phyloP scores from a whole-genome alignment of 2,113 vertebrate species.

The Procavia capensis region DNA sequence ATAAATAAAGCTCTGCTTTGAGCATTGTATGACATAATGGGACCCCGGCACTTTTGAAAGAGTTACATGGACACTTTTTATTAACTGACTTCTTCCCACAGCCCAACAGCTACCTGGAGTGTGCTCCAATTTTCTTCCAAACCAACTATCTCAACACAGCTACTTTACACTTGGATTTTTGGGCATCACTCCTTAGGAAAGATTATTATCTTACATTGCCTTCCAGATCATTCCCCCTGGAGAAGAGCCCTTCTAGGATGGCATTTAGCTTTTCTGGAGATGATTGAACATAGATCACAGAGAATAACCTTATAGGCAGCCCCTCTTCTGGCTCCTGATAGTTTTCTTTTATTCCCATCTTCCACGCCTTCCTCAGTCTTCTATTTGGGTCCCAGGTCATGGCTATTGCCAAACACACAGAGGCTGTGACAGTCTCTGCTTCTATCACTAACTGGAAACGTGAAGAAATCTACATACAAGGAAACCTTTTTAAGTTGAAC shows the following conservation, averaged over 20 bases:
- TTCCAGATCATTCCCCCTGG: background rate
- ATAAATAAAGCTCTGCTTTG: background rate
- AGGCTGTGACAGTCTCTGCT: background rate
- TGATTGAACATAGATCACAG: background rate
- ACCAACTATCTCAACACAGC: background rate
- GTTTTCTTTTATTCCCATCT: background rate
- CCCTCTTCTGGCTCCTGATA: background rate
- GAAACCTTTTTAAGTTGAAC: conserved; percentile 70
- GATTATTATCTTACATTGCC: background rate
- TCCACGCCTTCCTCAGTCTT: background rate
- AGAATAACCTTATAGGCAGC: accelerated
- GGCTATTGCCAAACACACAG: background rate
- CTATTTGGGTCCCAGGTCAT: background rate
- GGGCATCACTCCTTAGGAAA: conserved; percentile 2
- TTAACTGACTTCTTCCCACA: background rate
- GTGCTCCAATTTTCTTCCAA: background rate
- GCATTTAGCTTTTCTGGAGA: background rate
- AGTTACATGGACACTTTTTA: background rate
- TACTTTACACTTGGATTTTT: background rate
- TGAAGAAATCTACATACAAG: conserved; percentile 57
- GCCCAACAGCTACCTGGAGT: background rate
- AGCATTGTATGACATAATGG: background rate
- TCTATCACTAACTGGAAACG: conserved; percentile 51
- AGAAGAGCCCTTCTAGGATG: background rate
- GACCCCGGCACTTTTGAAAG: background rate